Percentiles rank a stretch among this genome's conserved stretches.
Evolutionary conservation across 2,113 vertebrate genomes (phyloP).

Genomic region (Podilymbus podiceps): DNA sequence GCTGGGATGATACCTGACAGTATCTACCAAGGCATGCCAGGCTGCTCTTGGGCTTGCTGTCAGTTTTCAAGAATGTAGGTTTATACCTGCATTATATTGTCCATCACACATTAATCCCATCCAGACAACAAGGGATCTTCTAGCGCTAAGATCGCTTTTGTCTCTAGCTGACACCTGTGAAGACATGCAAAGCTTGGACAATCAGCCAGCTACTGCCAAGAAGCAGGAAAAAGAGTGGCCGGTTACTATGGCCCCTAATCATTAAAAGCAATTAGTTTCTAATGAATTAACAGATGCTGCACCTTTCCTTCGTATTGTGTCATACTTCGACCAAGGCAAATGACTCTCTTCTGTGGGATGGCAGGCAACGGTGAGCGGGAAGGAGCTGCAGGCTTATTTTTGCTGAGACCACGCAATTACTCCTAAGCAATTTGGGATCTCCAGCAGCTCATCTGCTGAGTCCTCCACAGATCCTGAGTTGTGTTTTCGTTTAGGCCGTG

Average conservation of each 20-base stretch:
- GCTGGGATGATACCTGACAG: not conserved
- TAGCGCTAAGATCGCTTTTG: rapidly evolving
- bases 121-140: not conserved
- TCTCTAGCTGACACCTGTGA: not conserved
- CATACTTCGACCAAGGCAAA: not conserved
- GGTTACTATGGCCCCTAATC: not conserved
- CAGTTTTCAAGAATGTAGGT: not conserved
- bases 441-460: not conserved
- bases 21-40: not conserved
- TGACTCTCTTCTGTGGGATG: not conserved
- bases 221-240: not conserved
- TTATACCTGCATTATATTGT: not conserved
- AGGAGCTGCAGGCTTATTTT: not conserved
- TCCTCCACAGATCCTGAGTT: not conserved
- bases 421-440: not conserved
- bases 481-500: not conserved
- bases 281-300: not conserved
- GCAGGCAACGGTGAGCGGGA: rapidly evolving
- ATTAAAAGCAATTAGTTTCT: not conserved
- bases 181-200: not conserved
- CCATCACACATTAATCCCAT: not conserved
- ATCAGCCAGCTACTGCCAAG: not conserved
- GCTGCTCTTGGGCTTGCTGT: not conserved
- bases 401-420: rapidly evolving
- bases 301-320: not conserved